Base-by-base conservation (phyloP, 2,113 vertebrate genomes). In the Emydocephalus ijimae region DNA sequence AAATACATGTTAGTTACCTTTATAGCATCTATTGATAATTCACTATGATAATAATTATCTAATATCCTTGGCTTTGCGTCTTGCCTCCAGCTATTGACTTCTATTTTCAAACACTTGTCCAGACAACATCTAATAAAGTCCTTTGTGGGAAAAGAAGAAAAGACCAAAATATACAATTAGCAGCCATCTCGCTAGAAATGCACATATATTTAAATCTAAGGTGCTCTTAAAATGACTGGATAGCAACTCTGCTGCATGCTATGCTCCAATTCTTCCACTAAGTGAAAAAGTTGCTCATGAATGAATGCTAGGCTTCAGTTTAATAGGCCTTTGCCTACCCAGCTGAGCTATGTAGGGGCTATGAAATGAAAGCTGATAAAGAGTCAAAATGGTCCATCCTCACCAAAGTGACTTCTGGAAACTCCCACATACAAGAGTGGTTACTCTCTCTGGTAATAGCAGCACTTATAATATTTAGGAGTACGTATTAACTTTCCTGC, bases 1-100 rank as follows among this genome's bases (percentile, higher is more conserved):
- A 29, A 34, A 20, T 9, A 61, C 18, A 3, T 89, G 10, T 20
- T 8, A 59, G 92, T 93, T 96, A 99, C 99, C 99, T 98, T 98
- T 61, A 99, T 97, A 94, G 98, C 94, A 87, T 98, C 98, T 3
- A 99, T 96, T n/a, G 98, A 97, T 85, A 99, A 97, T 12, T 98
- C 98, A 10, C 98, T 98, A 96, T 98, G 98, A 95, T 96, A 98
- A 95, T 94, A 97, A 0, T 96, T 95, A 8, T 98, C 97, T 3
- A 98, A 87, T 91, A 96, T 96, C 87, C 98, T 97, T 0, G 98
- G 98, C n/a, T 95, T 95, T 15, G 45, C 69, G 15, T 96, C 97
- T 54, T 95, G 94, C 94, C 92, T 94, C 98, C 99, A 99, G 39
- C 26, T 95, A 50, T 97, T 93, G 1, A 97, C 96, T 95, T 99